Evolutionary conservation across 2,888 invertebrate genomes (phyloP).

Genomic region (Steinernema hermaphroditum): DNA sequence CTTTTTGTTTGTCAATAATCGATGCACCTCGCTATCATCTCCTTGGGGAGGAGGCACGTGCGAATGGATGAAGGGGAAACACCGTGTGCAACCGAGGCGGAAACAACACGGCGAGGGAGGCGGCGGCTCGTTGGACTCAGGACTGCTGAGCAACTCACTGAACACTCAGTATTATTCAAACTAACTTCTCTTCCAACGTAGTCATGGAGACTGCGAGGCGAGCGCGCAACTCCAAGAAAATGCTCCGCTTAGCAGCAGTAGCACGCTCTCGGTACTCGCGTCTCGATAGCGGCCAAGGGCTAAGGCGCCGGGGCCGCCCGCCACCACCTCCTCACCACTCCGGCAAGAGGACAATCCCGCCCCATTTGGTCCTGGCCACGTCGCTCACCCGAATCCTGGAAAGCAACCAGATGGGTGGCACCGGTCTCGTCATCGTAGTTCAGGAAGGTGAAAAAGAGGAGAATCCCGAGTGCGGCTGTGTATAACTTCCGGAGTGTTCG

Average conservation of each 20-base stretch:
- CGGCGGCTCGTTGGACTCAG: not conserved
- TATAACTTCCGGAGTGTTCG: too few relatives aligned
- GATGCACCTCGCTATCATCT: not conserved
- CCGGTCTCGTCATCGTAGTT: too few relatives aligned
- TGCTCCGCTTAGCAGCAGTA: not conserved
- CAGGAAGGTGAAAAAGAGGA: too few relatives aligned
- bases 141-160: not conserved
- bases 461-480: too few relatives aligned
- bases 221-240: not conserved
- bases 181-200: slow-evolving; percentile 14
- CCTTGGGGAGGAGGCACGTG: too few relatives aligned
- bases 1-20: not conserved
- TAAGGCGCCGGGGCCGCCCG: too few relatives aligned
- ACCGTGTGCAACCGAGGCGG: not conserved
- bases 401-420: too few relatives aligned
- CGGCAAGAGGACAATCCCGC: too few relatives aligned
- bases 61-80: not conserved
- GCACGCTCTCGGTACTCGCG: slow-evolving; percentile 10
- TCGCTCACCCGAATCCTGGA: too few relatives aligned
- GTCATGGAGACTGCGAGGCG: slow-evolving; percentile 17
- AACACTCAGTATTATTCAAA: slow-evolving; percentile 18
- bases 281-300: not conserved
- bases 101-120: not conserved
- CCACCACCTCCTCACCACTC: too few relatives aligned
- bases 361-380: too few relatives aligned